These are phyloP conservation scores for Cryptus viduatorius DNA, from an alignment of 2,888 invertebrate genomes.

Conservation along the genomic window DNA sequence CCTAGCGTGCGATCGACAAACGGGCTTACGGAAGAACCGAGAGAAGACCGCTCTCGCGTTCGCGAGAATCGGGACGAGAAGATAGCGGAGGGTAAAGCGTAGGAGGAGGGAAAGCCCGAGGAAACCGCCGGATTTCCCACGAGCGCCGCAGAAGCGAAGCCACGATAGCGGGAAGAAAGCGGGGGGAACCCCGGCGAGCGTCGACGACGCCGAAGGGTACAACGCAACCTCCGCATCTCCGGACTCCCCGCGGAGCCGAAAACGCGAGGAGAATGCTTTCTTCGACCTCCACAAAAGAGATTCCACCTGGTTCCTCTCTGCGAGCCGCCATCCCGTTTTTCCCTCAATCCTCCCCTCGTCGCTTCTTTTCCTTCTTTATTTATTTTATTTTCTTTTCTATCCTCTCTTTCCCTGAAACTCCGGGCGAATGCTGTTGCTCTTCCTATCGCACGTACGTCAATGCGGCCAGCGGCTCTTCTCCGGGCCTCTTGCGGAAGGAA, in stretches of 20 bases:
- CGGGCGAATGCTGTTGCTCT: constrained; percentile 4
- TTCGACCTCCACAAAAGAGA: constrained; percentile 58
- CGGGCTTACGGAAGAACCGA: neutral
- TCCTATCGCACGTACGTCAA: constrained; percentile 1
- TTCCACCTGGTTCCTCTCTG: constrained; percentile 53
- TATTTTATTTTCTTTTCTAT: constrained; percentile 1
- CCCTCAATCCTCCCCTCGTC: neutral
- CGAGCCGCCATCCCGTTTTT: neutral
- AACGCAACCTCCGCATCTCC: neutral
- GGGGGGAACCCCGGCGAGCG: constrained; percentile 7
- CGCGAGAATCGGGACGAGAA: neutral
- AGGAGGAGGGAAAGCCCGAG: constrained; percentile 10
- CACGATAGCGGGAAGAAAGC: constrained; percentile 30
- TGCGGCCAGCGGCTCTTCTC: constrained; percentile 15
- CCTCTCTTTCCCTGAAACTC: neutral
- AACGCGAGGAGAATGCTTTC: constrained; percentile 59
- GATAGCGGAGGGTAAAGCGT: neutral
- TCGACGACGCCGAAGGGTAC: constrained; percentile 31
- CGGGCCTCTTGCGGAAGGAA: constrained; percentile 22
- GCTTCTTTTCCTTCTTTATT: neutral
- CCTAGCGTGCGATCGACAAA: constrained; percentile 42
- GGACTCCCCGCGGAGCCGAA: constrained; percentile 35
- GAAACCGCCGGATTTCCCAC: constrained; percentile 62
- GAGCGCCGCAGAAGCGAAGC: constrained; percentile 45
- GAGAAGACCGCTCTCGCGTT: neutral